phyloP scores from a whole-genome alignment of 2,113 vertebrate genomes.

The Caloenas nicobarica region DNA sequence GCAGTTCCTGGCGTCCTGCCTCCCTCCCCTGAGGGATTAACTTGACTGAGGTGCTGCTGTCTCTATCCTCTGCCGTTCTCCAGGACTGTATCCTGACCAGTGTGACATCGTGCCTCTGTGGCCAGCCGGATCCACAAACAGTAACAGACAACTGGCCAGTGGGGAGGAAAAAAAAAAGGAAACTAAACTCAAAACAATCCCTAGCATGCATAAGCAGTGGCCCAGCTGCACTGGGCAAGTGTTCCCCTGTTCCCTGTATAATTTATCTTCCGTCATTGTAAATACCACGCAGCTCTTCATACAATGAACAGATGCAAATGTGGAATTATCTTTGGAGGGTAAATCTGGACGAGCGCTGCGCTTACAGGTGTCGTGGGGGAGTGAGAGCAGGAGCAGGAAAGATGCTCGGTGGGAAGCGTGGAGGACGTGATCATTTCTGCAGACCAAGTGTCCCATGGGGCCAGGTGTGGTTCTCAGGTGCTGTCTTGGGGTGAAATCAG shows the following conservation, averaged over 20 bases:
- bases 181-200: neutral
- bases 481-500: neutral
- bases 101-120: rapidly evolving
- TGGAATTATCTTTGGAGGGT: neutral
- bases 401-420: neutral
- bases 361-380: neutral
- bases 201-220: neutral
- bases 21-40: neutral
- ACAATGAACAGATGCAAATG: neutral
- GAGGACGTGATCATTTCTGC: neutral
- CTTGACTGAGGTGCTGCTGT: neutral
- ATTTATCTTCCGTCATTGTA: neutral
- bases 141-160: neutral
- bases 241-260: neutral
- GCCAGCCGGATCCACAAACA: neutral
- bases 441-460: neutral
- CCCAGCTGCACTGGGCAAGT: conserved; percentile 16
- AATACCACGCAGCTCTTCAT: neutral
- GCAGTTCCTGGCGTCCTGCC: rapidly evolving
- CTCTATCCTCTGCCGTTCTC: neutral
- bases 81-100: neutral
- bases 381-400: neutral
- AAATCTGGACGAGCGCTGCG: rapidly evolving
- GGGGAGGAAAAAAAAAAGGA: neutral
- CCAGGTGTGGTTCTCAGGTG: neutral